Evolutionary conservation across 2,797 vertebrate species (phyloP).

Genomic region (Oreochromis grahami): DNA sequence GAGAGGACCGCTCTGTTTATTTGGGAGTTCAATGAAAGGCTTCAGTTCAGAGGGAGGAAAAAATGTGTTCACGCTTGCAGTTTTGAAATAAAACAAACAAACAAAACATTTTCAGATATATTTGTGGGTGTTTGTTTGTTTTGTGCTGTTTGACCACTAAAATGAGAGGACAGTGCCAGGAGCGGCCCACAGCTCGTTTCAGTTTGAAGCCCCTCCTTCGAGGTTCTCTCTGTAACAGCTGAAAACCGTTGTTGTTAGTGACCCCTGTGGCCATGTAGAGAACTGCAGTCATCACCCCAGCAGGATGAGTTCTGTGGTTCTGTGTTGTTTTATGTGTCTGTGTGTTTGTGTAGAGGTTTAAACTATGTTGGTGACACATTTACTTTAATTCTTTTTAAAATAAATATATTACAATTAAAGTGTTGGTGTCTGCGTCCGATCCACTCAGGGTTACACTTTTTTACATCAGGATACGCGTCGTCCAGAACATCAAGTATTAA

Average conservation of each 20-base stretch:
- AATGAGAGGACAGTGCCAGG: not conserved
- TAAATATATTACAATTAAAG: not conserved
- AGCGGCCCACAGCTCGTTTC: not conserved
- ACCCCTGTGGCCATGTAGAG: not conserved
- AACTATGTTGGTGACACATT: not conserved
- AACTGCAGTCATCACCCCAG: not conserved
- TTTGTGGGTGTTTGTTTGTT: not conserved
- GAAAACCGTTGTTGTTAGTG: not conserved
- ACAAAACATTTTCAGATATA: not conserved
- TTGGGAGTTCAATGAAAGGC: not conserved
- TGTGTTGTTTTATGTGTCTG: not conserved
- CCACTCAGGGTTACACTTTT: not conserved
- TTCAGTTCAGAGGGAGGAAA: not conserved
- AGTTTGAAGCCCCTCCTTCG: not conserved
- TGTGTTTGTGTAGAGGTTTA: not conserved
- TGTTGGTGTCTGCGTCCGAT: not conserved
- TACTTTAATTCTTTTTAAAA: not conserved
- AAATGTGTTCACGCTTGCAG: fast-evolving
- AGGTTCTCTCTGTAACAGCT: not conserved
- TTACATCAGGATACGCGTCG: too few species aligned
- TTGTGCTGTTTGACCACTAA: fast-evolving
- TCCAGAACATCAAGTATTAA: too few species aligned
- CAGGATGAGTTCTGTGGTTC: not conserved
- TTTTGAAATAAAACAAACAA: not conserved
- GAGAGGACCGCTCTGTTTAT: not conserved